Evolutionary conservation across 2,797 vertebrate genomes (phyloP), one percentile per base, ranked within the genome.

Genomic region (Valencia hispanica): DNA sequence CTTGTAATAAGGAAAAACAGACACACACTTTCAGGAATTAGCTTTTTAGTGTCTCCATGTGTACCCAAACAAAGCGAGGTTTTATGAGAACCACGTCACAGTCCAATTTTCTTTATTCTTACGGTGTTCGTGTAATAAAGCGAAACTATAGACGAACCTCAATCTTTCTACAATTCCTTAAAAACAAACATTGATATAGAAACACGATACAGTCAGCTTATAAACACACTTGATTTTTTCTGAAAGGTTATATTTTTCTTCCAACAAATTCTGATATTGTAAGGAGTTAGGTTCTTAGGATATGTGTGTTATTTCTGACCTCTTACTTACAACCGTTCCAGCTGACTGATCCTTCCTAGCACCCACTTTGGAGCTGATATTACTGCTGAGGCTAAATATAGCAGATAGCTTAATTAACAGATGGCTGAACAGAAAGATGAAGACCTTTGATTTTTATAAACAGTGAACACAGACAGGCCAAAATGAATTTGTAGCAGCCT

Each of bases 371-470:
- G 70, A 74, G 75, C 81, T 85, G 77, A 77, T 86, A 79, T 88
- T 84, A 81, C 78, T 3, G 61, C n/a, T 20, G 6, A 39, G 74
- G 74, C 83, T 89, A 88, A 89, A 91, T 72, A 89, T 84, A 88
- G 87, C 73, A 45, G 66, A 70, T 75, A 72, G 78, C 66, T 75
- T 45, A 76, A 91, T 84, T 88, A 86, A 88, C 85, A 85, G 78
- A 86, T 71, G 27, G 76, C 69, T 85, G 86, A 88, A 91, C 48
- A 82, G 77, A 79, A 84, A 84, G 70, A 84, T 74, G 74, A 86
- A 71, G 80, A 84, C 75, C 78, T 79, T 83, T 86, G 72, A 83
- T 74, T 87, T 87, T 79, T 74, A 79, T 86, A 79, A 10, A 75
- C 77, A 69, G 48, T 39, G 39, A 77, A 71, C 63, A 66, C 25